Evolutionary conservation across 1,140 invertebrate species (phyloP).

Genomic region (Aphelenchoides avenae): DNA sequence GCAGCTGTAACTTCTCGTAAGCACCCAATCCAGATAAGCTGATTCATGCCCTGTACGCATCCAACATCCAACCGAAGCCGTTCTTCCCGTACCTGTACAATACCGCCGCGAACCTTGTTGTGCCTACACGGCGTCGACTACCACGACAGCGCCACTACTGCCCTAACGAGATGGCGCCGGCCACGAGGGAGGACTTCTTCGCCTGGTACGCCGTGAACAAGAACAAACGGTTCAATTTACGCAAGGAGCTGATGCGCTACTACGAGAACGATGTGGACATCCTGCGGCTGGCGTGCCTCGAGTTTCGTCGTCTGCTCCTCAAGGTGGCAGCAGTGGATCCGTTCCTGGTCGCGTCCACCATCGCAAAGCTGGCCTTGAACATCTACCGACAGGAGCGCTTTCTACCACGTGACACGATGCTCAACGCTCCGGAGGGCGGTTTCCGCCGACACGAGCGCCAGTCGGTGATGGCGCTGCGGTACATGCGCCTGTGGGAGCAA

Average conservation of each 20-base stretch:
- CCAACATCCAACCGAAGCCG: too few relatives aligned
- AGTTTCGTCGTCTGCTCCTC: background rate
- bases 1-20: too few relatives aligned
- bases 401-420: background rate
- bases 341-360: background rate
- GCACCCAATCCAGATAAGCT: too few relatives aligned
- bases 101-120: too few relatives aligned
- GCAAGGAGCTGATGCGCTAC: background rate
- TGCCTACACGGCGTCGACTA: too few relatives aligned
- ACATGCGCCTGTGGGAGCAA: slow-evolving; percentile 12
- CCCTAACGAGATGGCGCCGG: too few relatives aligned
- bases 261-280: slow-evolving; percentile 3
- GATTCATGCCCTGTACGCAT: too few relatives aligned
- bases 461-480: background rate
- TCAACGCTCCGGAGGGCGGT: slow-evolving; percentile 1
- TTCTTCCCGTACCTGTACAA: too few relatives aligned
- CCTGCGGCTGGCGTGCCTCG: background rate
- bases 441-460: background rate
- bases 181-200: too few relatives aligned
- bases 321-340: background rate
- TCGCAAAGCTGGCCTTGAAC: slow-evolving; percentile 1
- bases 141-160: too few relatives aligned
- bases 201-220: too few relatives aligned
- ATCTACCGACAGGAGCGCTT: background rate
- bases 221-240: too few relatives aligned